A percentile compares a stretch with the other conserved stretches of the same genome.
These are phyloP conservation scores for Siphamia tubifer DNA, from an alignment of 2,113 vertebrate species.

Conservation along the genomic window DNA sequence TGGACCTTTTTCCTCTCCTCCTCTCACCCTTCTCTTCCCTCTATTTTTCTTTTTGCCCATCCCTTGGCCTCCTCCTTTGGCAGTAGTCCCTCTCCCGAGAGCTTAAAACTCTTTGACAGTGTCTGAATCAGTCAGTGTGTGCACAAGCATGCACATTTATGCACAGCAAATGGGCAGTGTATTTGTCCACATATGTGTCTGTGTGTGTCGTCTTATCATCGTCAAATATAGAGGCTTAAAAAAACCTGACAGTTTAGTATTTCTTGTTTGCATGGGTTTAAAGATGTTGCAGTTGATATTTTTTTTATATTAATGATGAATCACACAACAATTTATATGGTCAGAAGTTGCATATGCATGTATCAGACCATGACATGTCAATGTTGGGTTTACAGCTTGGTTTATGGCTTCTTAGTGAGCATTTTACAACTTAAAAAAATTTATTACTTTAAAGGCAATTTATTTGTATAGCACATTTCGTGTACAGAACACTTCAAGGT, in stretches of 20 bases:
- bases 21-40: conserved; percentile 28
- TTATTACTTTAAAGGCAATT: too few relatives aligned
- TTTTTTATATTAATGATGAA: too few relatives aligned
- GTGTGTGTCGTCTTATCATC: not conserved
- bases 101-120: conserved; percentile 39
- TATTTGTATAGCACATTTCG: too few relatives aligned
- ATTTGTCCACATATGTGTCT: conserved; percentile 1
- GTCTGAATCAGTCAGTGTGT: not conserved
- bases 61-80: conserved; percentile 29
- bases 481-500: too few relatives aligned
- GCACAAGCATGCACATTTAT: conserved; percentile 11
- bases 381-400: too few relatives aligned
- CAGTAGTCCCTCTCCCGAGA: conserved; percentile 5
- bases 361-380: too few relatives aligned
- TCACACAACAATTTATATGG: too few relatives aligned
- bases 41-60: conserved; percentile 28
- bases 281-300: too few relatives aligned
- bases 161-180: conserved; percentile 24
- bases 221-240: conserved; percentile 3
- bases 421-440: too few relatives aligned
- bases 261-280: not conserved
- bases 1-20: conserved; percentile 45
- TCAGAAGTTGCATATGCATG: too few relatives aligned
- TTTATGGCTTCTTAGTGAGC: too few relatives aligned
- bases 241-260: not conserved